A percentile compares a stretch with the other conserved stretches of the same genome.
phyloP scores from a whole-genome alignment of 2,888 invertebrate species.

The Sminthurinus aureus region DNA sequence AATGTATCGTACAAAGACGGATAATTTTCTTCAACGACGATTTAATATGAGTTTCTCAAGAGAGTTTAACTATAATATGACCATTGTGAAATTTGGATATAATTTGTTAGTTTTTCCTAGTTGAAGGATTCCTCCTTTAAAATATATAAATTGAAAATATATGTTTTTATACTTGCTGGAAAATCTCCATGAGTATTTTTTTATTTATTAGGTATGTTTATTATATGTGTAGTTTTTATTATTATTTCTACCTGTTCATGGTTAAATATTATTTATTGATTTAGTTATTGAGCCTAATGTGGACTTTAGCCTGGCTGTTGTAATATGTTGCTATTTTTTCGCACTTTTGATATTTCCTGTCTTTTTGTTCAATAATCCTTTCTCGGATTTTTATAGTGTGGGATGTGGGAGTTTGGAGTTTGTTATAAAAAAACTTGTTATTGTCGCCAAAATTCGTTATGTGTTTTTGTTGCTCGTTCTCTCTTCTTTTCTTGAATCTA shows the following conservation, averaged over 20 bases:
- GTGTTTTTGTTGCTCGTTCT: too few relatives aligned
- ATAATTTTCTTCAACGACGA: too few relatives aligned
- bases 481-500: too few relatives aligned
- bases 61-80: neutral
- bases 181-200: neutral
- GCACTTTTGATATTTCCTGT: too few relatives aligned
- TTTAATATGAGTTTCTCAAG: neutral
- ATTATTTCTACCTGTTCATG: neutral
- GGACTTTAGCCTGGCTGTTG: too few relatives aligned
- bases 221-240: neutral
- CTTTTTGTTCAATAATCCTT: too few relatives aligned
- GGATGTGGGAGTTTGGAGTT: too few relatives aligned
- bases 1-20: neutral
- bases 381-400: too few relatives aligned
- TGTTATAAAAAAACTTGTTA: too few relatives aligned
- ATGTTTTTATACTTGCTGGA: neutral
- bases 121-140: neutral
- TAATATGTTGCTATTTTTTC: too few relatives aligned
- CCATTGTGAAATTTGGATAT: conserved; percentile 8
- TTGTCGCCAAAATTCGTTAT: too few relatives aligned
- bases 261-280: neutral
- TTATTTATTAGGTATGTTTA: neutral
- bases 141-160: conserved; percentile 4
- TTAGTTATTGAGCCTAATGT: too few relatives aligned
- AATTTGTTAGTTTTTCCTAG: conserved; percentile 5